Evolutionary conservation across 2,113 vertebrate species (phyloP).

Genomic region (Periophthalmodon schlosseri): DNA sequence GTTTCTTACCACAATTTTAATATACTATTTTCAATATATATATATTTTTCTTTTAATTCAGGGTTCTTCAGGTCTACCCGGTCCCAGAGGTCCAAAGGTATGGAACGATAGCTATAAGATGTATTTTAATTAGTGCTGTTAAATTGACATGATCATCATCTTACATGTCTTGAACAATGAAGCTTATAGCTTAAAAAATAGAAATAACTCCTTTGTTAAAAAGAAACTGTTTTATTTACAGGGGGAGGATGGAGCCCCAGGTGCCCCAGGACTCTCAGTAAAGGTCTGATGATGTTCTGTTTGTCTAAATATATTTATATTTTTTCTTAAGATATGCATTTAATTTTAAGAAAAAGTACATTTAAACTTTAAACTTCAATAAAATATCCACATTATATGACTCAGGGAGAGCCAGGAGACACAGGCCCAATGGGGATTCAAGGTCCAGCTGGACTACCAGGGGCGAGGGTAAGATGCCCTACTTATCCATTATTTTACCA

Average conservation of each 20-base stretch:
- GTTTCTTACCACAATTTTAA: neutral
- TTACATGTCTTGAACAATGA: neutral
- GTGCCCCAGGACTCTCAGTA: slow-evolving; percentile 68
- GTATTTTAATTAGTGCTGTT: too few species aligned
- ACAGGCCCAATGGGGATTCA: slow-evolving; percentile 62
- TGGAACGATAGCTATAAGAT: neutral
- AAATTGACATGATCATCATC: too few species aligned
- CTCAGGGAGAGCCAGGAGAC: slow-evolving; percentile 73
- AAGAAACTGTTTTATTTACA: slow-evolving; percentile 21
- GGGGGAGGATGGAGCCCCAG: slow-evolving; percentile 74
- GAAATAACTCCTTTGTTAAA: neutral
- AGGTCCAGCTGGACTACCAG: slow-evolving; percentile 76
- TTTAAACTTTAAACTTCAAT: too few species aligned
- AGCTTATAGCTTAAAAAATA: neutral
- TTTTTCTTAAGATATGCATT: neutral
- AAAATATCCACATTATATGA: neutral
- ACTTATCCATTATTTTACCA: neutral
- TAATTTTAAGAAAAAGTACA: neutral
- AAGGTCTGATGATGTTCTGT: slow-evolving; percentile 62
- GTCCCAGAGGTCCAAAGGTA: slow-evolving; percentile 77
- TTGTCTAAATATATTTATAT: neutral
- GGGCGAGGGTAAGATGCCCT: slow-evolving; percentile 60
- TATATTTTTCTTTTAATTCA: slow-evolving; percentile 19
- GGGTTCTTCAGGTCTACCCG: slow-evolving; percentile 67
- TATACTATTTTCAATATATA: neutral